Evolutionary conservation across 1,140 invertebrate genomes (phyloP), one percentile per base, ranked within the genome.

Genomic region (Mactra quadrangularis): DNA sequence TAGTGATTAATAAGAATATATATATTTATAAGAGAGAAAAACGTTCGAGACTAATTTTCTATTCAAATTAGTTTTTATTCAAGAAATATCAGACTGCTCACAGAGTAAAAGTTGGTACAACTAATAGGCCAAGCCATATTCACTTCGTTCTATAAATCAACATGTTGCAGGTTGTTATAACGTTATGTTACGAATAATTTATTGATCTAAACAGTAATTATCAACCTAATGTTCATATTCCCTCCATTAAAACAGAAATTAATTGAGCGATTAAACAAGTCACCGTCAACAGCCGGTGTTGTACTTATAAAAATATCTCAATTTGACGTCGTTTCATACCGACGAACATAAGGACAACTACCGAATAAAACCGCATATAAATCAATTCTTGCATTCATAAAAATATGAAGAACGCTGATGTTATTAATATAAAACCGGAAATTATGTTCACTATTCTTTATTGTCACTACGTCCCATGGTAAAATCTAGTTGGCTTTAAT

Each of bases 371-470:
- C 33, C 25, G 77, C 62, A 79, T 79, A 79, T 79, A 79, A 79
- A 79, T 79, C 64, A 70, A 70, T 79, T 70, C 70, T 22, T 70
- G 64, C 25, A 79, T 70, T 70, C 45, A 79, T 79, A 52, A 64
- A 66, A 52, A 33, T 78, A 59, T 27, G 45, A 57, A 33, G n/a
- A 70, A 27, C 50, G 41, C 25, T 79, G 31, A 64, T 38, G 64
- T 57, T 57, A 66, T 55, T 79, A 57, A 70, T 70, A 70, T 31
- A 31, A 25, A n/a, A 27, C 77, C 77, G 77, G 77, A 79, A 68
- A 79, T 79, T 79, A 70, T 79, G 66, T 70, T 57, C 45, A 22
- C 35, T 79, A 59, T 79, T 53, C 70, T 79, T 64, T 59, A 41
- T 79, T 22, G 52, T 33, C 31, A 41, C 59, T 47, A 60, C 52